These are phyloP conservation scores for Paratilapia polleni DNA, from an alignment of 2,113 vertebrate species.

Conservation along the genomic window DNA sequence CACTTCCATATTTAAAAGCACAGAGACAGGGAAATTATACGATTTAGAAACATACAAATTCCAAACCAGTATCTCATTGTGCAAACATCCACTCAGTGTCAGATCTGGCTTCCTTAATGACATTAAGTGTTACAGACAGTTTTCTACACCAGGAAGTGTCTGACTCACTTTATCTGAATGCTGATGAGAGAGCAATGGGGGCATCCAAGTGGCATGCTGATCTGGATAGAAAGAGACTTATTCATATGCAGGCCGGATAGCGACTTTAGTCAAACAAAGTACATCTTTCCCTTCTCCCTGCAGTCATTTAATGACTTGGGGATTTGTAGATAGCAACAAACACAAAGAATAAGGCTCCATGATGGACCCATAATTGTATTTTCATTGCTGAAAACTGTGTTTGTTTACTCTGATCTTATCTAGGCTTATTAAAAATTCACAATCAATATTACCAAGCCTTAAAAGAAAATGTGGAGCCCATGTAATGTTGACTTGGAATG, in stretches of 20 bases:
- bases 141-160: conserved; percentile 62
- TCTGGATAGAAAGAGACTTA: conserved; percentile 61
- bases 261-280: conserved; percentile 68
- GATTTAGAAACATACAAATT: neutral
- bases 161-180: conserved; percentile 65
- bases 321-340: conserved; percentile 68
- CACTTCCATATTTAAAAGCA: neutral
- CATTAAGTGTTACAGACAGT: conserved; percentile 65
- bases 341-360: conserved; percentile 50
- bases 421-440: conserved; percentile 60
- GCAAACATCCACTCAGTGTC: conserved; percentile 33
- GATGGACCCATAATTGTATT: conserved; percentile 68
- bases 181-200: conserved; percentile 61
- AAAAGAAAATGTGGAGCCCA: neutral
- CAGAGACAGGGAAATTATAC: neutral
- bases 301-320: conserved; percentile 66
- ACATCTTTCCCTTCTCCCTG: conserved; percentile 47
- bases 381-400: conserved; percentile 56
- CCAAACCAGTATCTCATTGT: neutral
- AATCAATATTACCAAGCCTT: conserved; percentile 45
- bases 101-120: conserved; percentile 39
- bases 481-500: conserved; percentile 14
- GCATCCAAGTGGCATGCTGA: conserved; percentile 59
- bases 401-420: conserved; percentile 60
- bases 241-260: conserved; percentile 72